A percentile compares a stretch with the other conserved stretches of the same genome.
Conservation (phyloP, 1,140 invertebrate genomes). For the Gerris buenoi region DNA sequence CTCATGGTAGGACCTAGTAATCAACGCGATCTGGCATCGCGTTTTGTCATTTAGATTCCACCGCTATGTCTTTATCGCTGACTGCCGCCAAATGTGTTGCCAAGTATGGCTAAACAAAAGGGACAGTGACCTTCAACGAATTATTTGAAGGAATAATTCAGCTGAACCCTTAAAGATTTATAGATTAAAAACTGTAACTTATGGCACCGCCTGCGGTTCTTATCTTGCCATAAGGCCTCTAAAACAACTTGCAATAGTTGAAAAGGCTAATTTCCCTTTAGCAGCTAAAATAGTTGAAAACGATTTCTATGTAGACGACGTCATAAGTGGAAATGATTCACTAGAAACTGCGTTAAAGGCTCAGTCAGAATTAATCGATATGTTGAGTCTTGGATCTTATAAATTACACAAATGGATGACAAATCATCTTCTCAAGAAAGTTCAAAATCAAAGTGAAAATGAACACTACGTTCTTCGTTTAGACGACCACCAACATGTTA, state of each 20-base stretch:
- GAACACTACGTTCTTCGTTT: no score
- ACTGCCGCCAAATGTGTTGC: background rate
- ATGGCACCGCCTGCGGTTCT: background rate
- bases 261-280: background rate
- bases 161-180: background rate
- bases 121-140: background rate
- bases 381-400: background rate
- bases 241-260: background rate
- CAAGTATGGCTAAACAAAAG: background rate
- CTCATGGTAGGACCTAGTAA: background rate
- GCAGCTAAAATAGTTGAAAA: background rate
- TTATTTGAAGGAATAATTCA: background rate
- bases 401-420: background rate
- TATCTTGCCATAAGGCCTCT: background rate
- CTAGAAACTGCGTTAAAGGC: background rate
- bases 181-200: background rate
- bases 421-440: no score
- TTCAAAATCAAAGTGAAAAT: no score
- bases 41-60: background rate
- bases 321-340: background rate
- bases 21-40: background rate
- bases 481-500: no score
- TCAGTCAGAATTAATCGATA: background rate
- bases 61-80: background rate
- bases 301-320: background rate